phyloP scores from a whole-genome alignment of 1,140 invertebrate species.

The Druon quercuslanigerum region DNA sequence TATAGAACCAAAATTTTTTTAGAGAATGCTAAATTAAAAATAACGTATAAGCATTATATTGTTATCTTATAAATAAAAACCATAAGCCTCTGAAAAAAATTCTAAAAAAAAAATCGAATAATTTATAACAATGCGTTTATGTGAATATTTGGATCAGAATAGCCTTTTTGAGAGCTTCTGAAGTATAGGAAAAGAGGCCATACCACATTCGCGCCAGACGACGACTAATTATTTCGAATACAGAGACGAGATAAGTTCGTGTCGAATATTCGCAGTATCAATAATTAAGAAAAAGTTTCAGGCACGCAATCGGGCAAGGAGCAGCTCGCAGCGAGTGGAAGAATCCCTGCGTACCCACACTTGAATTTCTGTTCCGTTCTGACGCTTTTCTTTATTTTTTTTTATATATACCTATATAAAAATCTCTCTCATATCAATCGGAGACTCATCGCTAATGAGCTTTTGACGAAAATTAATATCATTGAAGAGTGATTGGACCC shows the following conservation, averaged over 20 bases:
- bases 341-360: conserved; percentile 53
- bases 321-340: conserved; percentile 71
- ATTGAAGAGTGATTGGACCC: conserved; percentile 50
- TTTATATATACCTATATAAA: conserved; percentile 41
- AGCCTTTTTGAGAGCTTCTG: conserved; percentile 32
- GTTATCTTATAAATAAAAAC: too few relatives aligned
- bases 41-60: too few relatives aligned
- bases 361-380: conserved; percentile 13
- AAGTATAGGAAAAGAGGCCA: conserved; percentile 47
- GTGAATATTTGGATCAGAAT: conserved; percentile 40
- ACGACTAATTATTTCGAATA: conserved; percentile 39
- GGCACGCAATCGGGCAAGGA: conserved; percentile 73
- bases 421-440: conserved; percentile 1
- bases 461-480: conserved; percentile 33
- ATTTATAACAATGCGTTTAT: background rate
- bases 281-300: conserved; percentile 57
- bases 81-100: too few relatives aligned
- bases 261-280: conserved; percentile 40
- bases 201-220: conserved; percentile 51
- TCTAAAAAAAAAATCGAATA: background rate
- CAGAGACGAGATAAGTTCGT: conserved; percentile 46
- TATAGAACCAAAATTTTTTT: too few relatives aligned
- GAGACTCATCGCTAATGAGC: conserved; percentile 23
- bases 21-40: too few relatives aligned
- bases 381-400: conserved; percentile 32